Evolutionary conservation across 2,888 invertebrate species (phyloP).

Genomic region (Sinopyrophorus schimmeli): DNA sequence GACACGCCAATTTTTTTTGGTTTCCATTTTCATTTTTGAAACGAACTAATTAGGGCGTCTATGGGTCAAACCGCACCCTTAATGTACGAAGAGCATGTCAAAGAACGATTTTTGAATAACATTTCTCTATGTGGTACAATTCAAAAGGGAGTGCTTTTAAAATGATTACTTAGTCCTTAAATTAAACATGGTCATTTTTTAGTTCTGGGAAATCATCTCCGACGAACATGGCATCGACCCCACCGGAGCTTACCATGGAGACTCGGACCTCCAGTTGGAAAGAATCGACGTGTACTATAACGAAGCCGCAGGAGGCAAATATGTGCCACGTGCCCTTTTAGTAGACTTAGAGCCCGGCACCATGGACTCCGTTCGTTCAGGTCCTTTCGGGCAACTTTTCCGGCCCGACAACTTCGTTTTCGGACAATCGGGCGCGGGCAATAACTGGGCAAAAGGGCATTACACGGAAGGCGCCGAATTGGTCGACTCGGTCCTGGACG

Average conservation of each 20-base stretch:
- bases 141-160: too few species aligned
- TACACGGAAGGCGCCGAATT: conserved; percentile 91
- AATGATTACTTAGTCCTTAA: too few species aligned
- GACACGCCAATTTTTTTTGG: too few species aligned
- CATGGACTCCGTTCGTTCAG: conserved; percentile 95
- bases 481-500: conserved; percentile 83
- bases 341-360: conserved; percentile 96
- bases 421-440: conserved; percentile 83
- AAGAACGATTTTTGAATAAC: too few species aligned
- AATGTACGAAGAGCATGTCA: too few species aligned
- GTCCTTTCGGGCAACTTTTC: conserved; percentile 92
- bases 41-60: too few species aligned
- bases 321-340: conserved; percentile 90
- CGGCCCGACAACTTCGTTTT: conserved; percentile 96
- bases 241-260: conserved; percentile 87
- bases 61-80: too few species aligned
- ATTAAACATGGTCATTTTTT: too few species aligned
- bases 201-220: conserved; percentile 96
- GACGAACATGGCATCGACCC: conserved; percentile 95
- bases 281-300: conserved; percentile 96
- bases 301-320: conserved; percentile 91
- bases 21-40: too few species aligned
- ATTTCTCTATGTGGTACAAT: too few species aligned
- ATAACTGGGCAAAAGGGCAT: conserved; percentile 90
- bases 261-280: conserved; percentile 90